phyloP scores from a whole-genome alignment of 2,888 invertebrate genomes.

The Bugula neritina region DNA sequence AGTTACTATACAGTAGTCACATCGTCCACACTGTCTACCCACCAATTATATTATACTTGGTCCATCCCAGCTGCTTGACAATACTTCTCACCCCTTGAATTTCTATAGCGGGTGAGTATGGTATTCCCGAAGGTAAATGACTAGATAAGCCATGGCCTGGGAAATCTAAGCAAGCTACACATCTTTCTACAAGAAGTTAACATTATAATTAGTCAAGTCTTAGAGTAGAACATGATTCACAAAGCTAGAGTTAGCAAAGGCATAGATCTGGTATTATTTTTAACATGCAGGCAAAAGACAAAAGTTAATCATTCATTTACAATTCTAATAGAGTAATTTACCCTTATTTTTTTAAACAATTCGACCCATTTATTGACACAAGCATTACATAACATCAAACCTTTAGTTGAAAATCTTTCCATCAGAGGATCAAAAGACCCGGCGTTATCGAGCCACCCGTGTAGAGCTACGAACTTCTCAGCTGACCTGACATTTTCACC shows the following conservation, averaged over 20 bases:
- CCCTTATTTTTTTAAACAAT: too few relatives aligned
- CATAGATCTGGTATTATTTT: too few relatives aligned
- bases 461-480: constrained; percentile 1
- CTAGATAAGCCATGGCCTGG: constrained; percentile 16
- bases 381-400: too few relatives aligned
- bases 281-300: too few relatives aligned
- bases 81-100: background rate
- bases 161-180: constrained; percentile 3
- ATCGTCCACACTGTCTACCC: too few relatives aligned
- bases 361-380: too few relatives aligned
- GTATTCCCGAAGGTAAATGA: constrained; percentile 2
- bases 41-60: constrained; percentile 6
- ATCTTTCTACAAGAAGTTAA: constrained; percentile 1
- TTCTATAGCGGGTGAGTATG: background rate
- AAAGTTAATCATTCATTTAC: too few relatives aligned
- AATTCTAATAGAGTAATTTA: too few relatives aligned
- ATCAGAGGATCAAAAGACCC: constrained; percentile 17
- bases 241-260: too few relatives aligned
- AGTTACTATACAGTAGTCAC: too few relatives aligned
- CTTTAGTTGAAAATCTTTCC: background rate
- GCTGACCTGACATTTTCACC: background rate
- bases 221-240: background rate
- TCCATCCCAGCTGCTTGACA: constrained; percentile 8
- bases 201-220: background rate
- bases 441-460: constrained; percentile 21